phyloP scores from a whole-genome alignment of 2,888 invertebrate species.

The Nymphalis urticae region DNA sequence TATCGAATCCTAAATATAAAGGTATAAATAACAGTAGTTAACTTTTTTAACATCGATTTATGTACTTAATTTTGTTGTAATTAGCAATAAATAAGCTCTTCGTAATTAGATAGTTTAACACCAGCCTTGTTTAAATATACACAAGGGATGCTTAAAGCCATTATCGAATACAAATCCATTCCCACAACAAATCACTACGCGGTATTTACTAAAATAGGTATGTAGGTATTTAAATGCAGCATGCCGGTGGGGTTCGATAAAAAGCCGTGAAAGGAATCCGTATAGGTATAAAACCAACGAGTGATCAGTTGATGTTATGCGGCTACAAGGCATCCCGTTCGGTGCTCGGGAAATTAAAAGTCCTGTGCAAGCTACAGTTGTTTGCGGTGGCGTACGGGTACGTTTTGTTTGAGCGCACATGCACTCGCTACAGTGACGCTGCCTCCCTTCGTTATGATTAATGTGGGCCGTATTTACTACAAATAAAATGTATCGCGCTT shows the following conservation, averaged over 20 bases:
- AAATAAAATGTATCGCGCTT: conserved; percentile 40
- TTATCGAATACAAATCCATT: conserved; percentile 23
- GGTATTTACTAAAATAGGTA: conserved; percentile 13
- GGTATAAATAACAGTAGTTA: too few species aligned
- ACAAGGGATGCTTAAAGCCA: conserved; percentile 26
- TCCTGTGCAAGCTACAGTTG: conserved; percentile 60
- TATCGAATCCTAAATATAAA: too few species aligned
- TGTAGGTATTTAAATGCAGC: conserved; percentile 14
- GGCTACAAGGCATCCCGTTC: conserved; percentile 33
- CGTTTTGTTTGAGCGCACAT: conserved; percentile 51
- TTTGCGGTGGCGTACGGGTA: conserved; percentile 55
- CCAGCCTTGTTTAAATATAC: conserved; percentile 27
- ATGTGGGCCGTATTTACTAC: conserved; percentile 59
- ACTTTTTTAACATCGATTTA: neutral
- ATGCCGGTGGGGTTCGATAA: conserved; percentile 17
- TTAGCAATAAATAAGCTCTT: conserved; percentile 31
- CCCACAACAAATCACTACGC: conserved; percentile 24
- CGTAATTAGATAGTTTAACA: conserved; percentile 24
- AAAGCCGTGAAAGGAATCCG: conserved; percentile 30
- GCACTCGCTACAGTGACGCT: conserved; percentile 56
- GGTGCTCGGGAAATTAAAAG: conserved; percentile 72
- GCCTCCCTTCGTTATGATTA: conserved; percentile 65
- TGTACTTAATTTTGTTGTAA: conserved; percentile 2
- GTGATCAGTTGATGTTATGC: conserved; percentile 35
- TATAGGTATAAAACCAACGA: conserved; percentile 34